These are phyloP conservation scores for Toxostoma redivivum DNA, from an alignment of 2,113 vertebrate genomes.

Conservation along the genomic window DNA sequence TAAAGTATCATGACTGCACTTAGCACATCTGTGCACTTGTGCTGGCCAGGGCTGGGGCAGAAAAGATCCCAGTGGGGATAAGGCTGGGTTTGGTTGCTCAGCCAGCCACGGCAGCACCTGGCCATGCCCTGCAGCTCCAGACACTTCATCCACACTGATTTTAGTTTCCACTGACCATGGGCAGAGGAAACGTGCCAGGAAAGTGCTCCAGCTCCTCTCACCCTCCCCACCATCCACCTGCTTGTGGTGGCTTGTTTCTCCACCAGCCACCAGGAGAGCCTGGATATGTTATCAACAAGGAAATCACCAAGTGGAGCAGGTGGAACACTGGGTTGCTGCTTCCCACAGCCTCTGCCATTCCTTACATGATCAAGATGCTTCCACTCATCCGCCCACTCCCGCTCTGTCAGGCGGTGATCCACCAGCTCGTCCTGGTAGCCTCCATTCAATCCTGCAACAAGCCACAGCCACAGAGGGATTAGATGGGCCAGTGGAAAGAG, in stretches of 20 bases:
- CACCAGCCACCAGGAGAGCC: neutral
- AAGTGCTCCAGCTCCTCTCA: neutral
- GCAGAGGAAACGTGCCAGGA: neutral
- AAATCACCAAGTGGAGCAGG: neutral
- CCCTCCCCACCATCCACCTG: neutral
- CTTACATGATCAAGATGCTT: conserved; percentile 99
- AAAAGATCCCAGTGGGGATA: neutral
- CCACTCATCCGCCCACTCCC: conserved; percentile 99
- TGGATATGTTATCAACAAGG: neutral
- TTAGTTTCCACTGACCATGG: neutral
- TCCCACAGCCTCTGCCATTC: neutral
- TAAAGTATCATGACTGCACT: neutral
- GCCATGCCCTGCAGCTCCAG: neutral
- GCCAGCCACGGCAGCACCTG: neutral
- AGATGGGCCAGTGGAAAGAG: neutral
- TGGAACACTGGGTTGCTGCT: neutral
- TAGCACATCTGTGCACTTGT: neutral
- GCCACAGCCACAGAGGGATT: neutral
- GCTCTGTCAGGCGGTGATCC: conserved; percentile 95
- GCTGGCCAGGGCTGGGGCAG: neutral
- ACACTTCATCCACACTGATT: neutral
- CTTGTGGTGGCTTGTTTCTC: neutral
- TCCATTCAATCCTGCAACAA: conserved; percentile 85
- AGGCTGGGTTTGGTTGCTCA: neutral
- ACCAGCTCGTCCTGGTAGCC: conserved; percentile 95